A percentile compares a stretch with the other conserved stretches of the same genome.
Evolutionary conservation across 1,140 invertebrate species (phyloP).

Genomic region (Choristoneura fumiferana): DNA sequence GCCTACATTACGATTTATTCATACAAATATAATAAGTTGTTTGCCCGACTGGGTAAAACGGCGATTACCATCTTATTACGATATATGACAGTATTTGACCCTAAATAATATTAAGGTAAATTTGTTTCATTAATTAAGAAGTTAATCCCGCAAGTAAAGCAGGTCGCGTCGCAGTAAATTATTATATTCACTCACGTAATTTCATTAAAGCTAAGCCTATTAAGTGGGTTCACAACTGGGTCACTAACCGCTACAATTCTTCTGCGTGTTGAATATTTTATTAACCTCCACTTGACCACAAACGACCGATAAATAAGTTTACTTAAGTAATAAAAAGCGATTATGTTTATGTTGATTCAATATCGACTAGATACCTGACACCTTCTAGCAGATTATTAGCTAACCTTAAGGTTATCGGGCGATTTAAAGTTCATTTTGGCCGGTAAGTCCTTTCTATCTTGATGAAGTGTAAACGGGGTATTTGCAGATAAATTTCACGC

Average conservation of each 20-base stretch:
- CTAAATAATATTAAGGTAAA: too few relatives aligned
- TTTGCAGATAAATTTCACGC: too few relatives aligned
- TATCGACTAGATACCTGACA: not conserved
- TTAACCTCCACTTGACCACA: not conserved
- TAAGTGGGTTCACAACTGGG: not conserved
- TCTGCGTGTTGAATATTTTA: not conserved
- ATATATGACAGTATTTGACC: too few relatives aligned
- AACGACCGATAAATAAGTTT: not conserved
- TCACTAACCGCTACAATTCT: not conserved
- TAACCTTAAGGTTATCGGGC: not conserved
- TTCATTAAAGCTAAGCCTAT: not conserved
- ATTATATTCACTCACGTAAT: constrained; percentile 10
- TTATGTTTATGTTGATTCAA: too few relatives aligned
- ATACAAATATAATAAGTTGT: too few relatives aligned
- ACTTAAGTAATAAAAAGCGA: not conserved
- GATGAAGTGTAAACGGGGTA: not conserved
- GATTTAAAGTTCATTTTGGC: not conserved
- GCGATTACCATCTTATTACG: too few relatives aligned
- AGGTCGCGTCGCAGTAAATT: not conserved
- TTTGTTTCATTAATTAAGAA: too few relatives aligned
- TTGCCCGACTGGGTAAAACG: too few relatives aligned
- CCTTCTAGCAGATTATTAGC: not conserved
- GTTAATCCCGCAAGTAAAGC: not conserved
- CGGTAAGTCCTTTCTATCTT: constrained; percentile 14
- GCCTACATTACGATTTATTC: too few relatives aligned